Evolutionary conservation across 2,113 vertebrate genomes (phyloP).

Genomic region (Petromus typicus): DNA sequence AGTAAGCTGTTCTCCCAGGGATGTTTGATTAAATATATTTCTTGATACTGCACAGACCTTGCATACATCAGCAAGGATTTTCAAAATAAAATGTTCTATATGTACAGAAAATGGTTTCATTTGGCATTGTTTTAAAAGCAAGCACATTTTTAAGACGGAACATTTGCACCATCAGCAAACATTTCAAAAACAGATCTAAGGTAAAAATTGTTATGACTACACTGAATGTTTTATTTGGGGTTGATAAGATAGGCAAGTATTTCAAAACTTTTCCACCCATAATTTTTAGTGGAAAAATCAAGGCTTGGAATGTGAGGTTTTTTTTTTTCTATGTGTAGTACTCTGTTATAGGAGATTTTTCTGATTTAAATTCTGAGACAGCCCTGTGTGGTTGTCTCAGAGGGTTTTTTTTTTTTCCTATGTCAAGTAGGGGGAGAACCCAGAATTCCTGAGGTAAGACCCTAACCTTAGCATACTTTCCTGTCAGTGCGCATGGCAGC

Average conservation of each 20-base stretch:
- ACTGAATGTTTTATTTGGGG: conserved; percentile 68
- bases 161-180: conserved; percentile 69
- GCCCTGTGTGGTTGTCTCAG: not conserved
- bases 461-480: not conserved
- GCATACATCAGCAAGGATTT: conserved; percentile 65
- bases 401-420: not conserved
- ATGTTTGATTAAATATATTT: conserved; percentile 76
- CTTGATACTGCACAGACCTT: conserved; percentile 65
- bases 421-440: not conserved
- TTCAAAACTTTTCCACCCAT: conserved; percentile 71
- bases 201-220: conserved; percentile 75
- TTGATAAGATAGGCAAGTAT: conserved; percentile 73
- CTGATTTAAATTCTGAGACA: not conserved
- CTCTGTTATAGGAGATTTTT: conserved; percentile 18
- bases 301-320: conserved; percentile 53
- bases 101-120: conserved; percentile 68
- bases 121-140: conserved; percentile 75
- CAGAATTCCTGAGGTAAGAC: conserved; percentile 48
- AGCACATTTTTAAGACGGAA: conserved; percentile 63
- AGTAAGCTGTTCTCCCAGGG: conserved; percentile 53
- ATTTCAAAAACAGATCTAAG: conserved; percentile 71
- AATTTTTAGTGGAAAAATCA: conserved; percentile 70
- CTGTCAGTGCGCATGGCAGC: not conserved
- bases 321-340: conserved; percentile 26
- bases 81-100: conserved; percentile 76